Percentiles rank a stretch among this genome's conserved stretches.
Evolutionary conservation across 2,888 invertebrate genomes (phyloP).

Genomic region (Biston stratarius): DNA sequence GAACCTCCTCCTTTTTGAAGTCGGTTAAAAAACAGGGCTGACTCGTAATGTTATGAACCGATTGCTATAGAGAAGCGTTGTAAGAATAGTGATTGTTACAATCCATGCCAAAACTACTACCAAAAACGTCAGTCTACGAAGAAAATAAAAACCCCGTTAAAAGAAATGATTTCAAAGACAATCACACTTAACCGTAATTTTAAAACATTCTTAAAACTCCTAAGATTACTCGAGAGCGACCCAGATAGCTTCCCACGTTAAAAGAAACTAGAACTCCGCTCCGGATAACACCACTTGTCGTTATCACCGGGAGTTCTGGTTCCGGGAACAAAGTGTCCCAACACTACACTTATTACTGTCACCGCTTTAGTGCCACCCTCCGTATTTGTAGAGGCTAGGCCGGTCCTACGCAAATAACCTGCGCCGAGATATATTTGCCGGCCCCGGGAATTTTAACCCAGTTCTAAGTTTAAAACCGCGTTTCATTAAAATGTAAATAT

Average conservation of each 20-base stretch:
- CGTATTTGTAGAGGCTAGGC: conserved; percentile 50
- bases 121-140: neutral
- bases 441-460: conserved; percentile 50
- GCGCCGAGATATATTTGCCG: conserved; percentile 54
- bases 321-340: conserved; percentile 30
- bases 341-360: conserved; percentile 32
- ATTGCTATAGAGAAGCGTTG: too few relatives aligned
- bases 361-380: conserved; percentile 23
- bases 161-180: neutral
- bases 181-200: neutral
- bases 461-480: conserved; percentile 41
- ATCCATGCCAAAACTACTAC: too few relatives aligned
- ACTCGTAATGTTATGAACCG: too few relatives aligned
- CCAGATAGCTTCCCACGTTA: conserved; percentile 14
- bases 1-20: too few relatives aligned
- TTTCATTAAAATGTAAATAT: conserved; percentile 48
- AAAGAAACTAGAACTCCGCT: conserved; percentile 17
- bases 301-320: conserved; percentile 22
- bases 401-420: conserved; percentile 63
- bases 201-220: conserved; percentile 4
- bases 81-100: too few relatives aligned
- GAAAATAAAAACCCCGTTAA: neutral
- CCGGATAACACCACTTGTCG: conserved; percentile 29
- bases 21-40: too few relatives aligned
- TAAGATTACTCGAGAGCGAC: conserved; percentile 9